phyloP scores from a whole-genome alignment of 2,888 invertebrate species.

The Hyposoter dolosus region DNA sequence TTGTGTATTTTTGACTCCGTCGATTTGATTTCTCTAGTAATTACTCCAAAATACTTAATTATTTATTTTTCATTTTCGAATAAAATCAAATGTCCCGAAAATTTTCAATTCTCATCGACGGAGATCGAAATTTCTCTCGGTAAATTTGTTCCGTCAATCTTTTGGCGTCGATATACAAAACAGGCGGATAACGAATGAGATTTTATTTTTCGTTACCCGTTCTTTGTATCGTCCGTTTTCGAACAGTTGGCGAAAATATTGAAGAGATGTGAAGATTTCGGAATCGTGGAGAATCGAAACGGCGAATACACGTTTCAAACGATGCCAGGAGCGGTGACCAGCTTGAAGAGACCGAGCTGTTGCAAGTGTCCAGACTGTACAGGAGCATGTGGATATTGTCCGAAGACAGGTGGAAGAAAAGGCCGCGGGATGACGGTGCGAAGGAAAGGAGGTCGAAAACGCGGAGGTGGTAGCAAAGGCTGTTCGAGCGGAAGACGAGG shows the following conservation, averaged over 20 bases:
- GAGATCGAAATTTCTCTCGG: no score
- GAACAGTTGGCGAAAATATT: conserved; percentile 69
- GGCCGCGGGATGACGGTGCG: conserved; percentile 37
- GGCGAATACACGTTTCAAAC: conserved; percentile 62
- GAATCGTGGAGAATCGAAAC: conserved; percentile 52
- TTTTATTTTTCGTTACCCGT: neutral
- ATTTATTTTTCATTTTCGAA: neutral
- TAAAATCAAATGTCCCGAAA: neutral
- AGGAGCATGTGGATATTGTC: conserved; percentile 73
- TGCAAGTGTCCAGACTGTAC: conserved; percentile 73
- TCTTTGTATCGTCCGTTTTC: neutral
- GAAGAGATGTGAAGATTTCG: conserved; percentile 70
- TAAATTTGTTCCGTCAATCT: no score
- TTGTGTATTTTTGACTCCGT: neutral
- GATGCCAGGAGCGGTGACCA: neutral
- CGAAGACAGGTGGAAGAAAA: conserved; percentile 50
- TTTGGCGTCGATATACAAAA: no score
- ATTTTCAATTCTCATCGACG: neutral
- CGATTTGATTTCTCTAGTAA: neutral
- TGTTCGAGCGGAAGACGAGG: conserved; percentile 53
- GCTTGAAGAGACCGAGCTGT: conserved; percentile 61
- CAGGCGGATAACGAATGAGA: neutral
- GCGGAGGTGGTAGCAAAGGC: conserved; percentile 16
- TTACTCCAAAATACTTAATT: neutral
- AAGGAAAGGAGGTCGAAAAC: conserved; percentile 11